Evolutionary conservation across 2,888 invertebrate genomes (phyloP).

Genomic region (Agonopterix heracliana): DNA sequence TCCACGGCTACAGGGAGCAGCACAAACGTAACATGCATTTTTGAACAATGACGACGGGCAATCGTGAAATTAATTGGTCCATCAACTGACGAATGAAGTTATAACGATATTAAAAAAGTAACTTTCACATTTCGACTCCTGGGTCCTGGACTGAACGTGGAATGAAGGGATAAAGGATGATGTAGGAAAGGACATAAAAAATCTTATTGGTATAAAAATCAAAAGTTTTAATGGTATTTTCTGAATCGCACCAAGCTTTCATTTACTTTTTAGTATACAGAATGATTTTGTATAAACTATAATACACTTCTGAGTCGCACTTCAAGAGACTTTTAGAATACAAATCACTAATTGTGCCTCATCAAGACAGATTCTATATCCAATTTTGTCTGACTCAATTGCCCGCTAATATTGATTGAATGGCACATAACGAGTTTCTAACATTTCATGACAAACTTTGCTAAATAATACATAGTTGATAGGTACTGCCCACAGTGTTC

Average conservation of each 20-base stretch:
- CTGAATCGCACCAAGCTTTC: slow-evolving; percentile 77
- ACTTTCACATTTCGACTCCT: too few species aligned
- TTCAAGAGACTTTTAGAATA: slow-evolving; percentile 51
- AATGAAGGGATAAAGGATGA: too few species aligned
- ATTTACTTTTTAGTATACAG: slow-evolving; percentile 76
- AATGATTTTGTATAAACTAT: slow-evolving; percentile 71
- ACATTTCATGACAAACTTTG: slow-evolving; percentile 16
- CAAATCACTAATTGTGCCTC: slow-evolving; percentile 51
- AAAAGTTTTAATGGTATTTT: slow-evolving; percentile 77
- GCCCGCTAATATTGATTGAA: slow-evolving; percentile 38
- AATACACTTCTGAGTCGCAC: slow-evolving; percentile 61
- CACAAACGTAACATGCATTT: too few species aligned
- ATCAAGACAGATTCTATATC: slow-evolving; percentile 49
- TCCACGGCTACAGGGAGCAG: too few species aligned
- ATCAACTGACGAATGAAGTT: too few species aligned
- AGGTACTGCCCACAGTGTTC: slow-evolving; percentile 8
- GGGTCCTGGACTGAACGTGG: too few species aligned
- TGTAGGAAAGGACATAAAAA: slow-evolving; percentile 39
- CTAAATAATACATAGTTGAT: slow-evolving; percentile 11
- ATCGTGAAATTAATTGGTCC: too few species aligned
- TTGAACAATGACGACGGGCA: too few species aligned
- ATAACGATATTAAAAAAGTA: too few species aligned
- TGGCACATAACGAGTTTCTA: slow-evolving; percentile 55
- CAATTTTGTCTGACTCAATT: slow-evolving; percentile 71
- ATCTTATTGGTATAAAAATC: slow-evolving; percentile 74